Percentiles rank a stretch among this genome's conserved stretches.
Evolutionary conservation across 2,888 invertebrate species (phyloP).

Genomic region (Synanthedon tipuliformis): DNA sequence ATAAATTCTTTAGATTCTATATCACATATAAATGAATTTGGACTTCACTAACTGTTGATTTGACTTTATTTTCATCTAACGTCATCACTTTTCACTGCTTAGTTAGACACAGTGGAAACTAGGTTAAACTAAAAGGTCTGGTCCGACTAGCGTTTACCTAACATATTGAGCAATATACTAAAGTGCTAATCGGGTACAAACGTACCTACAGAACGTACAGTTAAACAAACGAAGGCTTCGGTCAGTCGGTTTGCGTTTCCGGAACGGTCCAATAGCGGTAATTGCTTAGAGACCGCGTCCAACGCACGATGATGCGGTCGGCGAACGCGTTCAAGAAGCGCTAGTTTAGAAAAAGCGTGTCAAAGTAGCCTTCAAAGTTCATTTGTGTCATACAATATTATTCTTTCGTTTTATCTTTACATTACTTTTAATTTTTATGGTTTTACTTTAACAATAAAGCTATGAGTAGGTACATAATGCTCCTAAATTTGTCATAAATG

Average conservation of each 20-base stretch:
- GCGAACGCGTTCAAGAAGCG: background rate
- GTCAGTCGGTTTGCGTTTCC: slow-evolving; percentile 20
- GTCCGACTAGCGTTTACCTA: background rate
- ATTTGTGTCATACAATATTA: too few species aligned
- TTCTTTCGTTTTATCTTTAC: too few species aligned
- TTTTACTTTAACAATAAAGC: too few species aligned
- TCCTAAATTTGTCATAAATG: too few species aligned
- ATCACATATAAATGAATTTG: too few species aligned
- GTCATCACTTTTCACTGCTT: too few species aligned
- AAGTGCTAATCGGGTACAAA: background rate
- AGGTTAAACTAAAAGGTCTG: background rate
- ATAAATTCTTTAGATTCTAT: too few species aligned
- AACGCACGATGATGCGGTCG: slow-evolving; percentile 2
- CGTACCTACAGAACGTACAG: slow-evolving; percentile 15
- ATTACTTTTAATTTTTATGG: too few species aligned
- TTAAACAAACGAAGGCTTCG: slow-evolving; percentile 24
- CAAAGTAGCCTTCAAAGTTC: too few species aligned
- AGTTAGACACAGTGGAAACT: background rate
- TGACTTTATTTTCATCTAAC: too few species aligned
- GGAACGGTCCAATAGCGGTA: slow-evolving; percentile 33
- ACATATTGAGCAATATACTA: background rate
- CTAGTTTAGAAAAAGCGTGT: background rate
- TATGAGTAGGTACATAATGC: too few species aligned
- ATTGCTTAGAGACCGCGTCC: slow-evolving; percentile 29
- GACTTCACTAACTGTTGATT: too few species aligned